phyloP scores from a whole-genome alignment of 1,140 invertebrate species.

The Drosophila jambulina region DNA sequence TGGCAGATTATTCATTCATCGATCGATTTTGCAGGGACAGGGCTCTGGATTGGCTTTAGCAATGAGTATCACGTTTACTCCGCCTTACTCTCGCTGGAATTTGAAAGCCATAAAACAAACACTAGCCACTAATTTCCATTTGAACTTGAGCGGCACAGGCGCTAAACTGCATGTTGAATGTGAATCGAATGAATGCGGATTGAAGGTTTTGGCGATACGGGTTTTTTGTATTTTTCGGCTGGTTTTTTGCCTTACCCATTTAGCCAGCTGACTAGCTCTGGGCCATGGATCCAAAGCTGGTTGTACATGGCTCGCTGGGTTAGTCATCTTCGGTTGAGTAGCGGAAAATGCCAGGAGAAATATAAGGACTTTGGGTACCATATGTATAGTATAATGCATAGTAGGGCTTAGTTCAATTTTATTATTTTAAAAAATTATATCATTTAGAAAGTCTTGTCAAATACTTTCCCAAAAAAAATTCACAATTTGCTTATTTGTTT shows the following conservation, averaged over 20 bases:
- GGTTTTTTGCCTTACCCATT: conserved; percentile 18
- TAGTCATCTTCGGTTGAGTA: conserved; percentile 29
- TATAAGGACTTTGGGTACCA: neutral
- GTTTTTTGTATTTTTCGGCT: conserved; percentile 34
- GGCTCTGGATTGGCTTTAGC: conserved; percentile 40
- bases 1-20: conserved; percentile 67
- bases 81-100: conserved; percentile 35
- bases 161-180: conserved; percentile 74
- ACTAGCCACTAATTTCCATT: conserved; percentile 65
- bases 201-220: conserved; percentile 61
- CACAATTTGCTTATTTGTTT: too few relatives aligned
- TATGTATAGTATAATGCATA: too few relatives aligned
- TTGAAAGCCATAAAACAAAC: conserved; percentile 61
- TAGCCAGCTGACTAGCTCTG: conserved; percentile 31
- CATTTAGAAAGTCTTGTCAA: too few relatives aligned
- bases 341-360: neutral
- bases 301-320: conserved; percentile 10
- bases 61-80: conserved; percentile 67
- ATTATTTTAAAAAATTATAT: neutral
- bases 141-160: conserved; percentile 72
- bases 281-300: conserved; percentile 9
- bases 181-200: conserved; percentile 52
- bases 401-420: neutral
- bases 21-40: conserved; percentile 34
- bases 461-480: too few relatives aligned